A percentile compares a stretch with the other conserved stretches of the same genome.
Evolutionary conservation across 1,140 invertebrate species (phyloP).

Genomic region (Drosophila arizonae): DNA sequence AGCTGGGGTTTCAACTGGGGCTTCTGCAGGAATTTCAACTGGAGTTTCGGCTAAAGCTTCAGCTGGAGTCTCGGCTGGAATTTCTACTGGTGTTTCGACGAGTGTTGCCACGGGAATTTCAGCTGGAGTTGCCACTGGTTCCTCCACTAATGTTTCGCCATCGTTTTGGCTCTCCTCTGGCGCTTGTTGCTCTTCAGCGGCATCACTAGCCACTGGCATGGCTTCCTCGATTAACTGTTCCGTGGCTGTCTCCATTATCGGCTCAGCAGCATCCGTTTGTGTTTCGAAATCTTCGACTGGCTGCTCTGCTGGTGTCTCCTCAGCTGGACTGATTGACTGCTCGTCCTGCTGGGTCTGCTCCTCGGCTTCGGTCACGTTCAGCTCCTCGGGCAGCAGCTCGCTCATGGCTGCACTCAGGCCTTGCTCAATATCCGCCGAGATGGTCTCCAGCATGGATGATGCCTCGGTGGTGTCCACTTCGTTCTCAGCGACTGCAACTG

Average conservation of each 20-base stretch:
- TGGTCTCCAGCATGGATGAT: slow-evolving; percentile 47
- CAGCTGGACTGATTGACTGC: neutral
- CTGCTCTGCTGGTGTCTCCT: neutral
- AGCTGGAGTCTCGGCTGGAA: neutral
- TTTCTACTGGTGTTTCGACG: slow-evolving; percentile 10
- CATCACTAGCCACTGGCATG: slow-evolving; percentile 5
- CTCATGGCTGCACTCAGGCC: slow-evolving; percentile 60
- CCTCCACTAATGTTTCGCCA: neutral
- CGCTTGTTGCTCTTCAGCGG: neutral
- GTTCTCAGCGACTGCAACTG: slow-evolving; percentile 24
- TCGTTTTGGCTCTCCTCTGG: slow-evolving; percentile 8
- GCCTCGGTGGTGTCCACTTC: slow-evolving; percentile 62
- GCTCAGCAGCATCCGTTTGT: slow-evolving; percentile 6
- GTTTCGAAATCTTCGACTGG: slow-evolving; percentile 16
- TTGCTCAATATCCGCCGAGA: slow-evolving; percentile 55
- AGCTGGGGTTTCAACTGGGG: neutral
- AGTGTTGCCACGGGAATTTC: slow-evolving; percentile 3
- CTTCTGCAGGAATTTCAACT: neutral
- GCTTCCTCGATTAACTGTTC: slow-evolving; percentile 21
- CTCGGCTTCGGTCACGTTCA: slow-evolving; percentile 23
- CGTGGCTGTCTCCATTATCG: slow-evolving; percentile 10
- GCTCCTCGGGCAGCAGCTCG: slow-evolving; percentile 53
- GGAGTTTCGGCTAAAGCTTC: slow-evolving; percentile 5
- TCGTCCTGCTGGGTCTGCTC: slow-evolving; percentile 4
- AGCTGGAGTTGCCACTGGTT: neutral